Evolutionary conservation across 1,140 invertebrate genomes (phyloP).

Genomic region (Saccostrea cuccullata): DNA sequence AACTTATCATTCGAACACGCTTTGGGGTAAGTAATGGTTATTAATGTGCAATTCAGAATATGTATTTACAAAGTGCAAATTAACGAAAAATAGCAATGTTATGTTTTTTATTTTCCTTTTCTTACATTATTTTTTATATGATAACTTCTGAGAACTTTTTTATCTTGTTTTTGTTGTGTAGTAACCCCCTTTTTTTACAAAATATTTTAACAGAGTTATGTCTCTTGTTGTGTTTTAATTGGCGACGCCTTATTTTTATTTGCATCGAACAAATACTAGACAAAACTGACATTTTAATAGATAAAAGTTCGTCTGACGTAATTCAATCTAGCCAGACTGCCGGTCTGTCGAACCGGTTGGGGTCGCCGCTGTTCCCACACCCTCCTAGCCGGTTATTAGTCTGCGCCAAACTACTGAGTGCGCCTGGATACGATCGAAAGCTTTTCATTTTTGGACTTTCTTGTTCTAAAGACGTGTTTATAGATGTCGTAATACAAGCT

Average conservation of each 20-base stretch:
- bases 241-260: constrained; percentile 18
- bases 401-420: neutral
- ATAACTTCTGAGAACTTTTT: neutral
- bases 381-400: constrained; percentile 28
- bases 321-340: constrained; percentile 14
- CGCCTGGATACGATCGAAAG: constrained; percentile 30
- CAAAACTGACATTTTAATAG: constrained; percentile 25
- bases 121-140: neutral
- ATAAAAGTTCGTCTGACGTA: constrained; percentile 9
- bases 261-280: neutral
- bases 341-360: constrained; percentile 10
- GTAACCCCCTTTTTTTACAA: neutral
- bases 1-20: neutral
- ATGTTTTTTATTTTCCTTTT: neutral
- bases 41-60: too few species aligned
- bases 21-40: neutral
- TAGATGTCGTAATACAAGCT: constrained; percentile 35
- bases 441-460: constrained; percentile 21
- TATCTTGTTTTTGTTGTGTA: neutral
- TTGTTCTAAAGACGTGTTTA: constrained; percentile 23
- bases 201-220: neutral
- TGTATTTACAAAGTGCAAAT: neutral
- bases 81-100: neutral
- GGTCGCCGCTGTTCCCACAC: constrained; percentile 26
- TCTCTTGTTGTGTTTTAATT: neutral